Conservation (phyloP, 2,888 invertebrate species). For the Noctua janthina region DNA sequence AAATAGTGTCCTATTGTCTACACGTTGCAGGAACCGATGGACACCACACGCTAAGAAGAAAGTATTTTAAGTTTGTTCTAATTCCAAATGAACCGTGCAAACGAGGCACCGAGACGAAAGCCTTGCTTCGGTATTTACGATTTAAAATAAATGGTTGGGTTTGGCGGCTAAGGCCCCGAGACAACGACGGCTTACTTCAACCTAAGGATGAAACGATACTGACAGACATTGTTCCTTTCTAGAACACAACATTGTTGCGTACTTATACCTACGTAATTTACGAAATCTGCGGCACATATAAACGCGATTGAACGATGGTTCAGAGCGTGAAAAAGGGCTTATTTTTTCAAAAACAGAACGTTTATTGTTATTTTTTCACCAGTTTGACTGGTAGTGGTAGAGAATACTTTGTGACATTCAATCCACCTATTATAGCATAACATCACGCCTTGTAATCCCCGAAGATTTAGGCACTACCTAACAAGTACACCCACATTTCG, state of each 20-base stretch:
- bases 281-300: neutral
- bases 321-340: neutral
- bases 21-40: neutral
- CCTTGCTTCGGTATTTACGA: conserved; percentile 81
- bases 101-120: conserved; percentile 76
- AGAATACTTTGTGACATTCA: neutral
- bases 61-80: conserved; percentile 2
- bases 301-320: neutral
- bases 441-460: neutral
- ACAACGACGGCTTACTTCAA: conserved; percentile 52
- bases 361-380: neutral
- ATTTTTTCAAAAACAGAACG: neutral
- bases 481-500: neutral
- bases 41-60: neutral
- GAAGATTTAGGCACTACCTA: neutral
- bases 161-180: conserved; percentile 75
- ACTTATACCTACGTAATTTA: neutral
- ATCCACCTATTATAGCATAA: neutral
- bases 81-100: conserved; percentile 48
- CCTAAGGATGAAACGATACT: conserved; percentile 39
- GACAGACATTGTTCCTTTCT: conserved; percentile 31
- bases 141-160: conserved; percentile 83
- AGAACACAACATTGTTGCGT: conserved; percentile 22
- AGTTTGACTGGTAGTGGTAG: too few relatives aligned
- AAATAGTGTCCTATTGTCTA: neutral